phyloP scores from a whole-genome alignment of 2,113 vertebrate species.

The Phylloscopus trochiloides region DNA sequence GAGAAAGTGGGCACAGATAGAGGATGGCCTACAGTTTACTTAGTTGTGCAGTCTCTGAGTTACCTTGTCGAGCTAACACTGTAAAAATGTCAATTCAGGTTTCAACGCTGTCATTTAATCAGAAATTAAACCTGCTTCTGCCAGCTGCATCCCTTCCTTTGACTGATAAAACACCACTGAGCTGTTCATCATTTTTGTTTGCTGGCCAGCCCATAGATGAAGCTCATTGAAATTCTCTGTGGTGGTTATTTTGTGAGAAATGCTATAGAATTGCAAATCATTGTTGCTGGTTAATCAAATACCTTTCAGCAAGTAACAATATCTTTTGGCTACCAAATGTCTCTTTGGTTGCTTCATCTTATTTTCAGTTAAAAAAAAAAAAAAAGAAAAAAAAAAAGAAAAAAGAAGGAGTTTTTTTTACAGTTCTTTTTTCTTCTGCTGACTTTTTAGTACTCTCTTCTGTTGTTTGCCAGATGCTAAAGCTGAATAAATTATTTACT shows the following conservation, averaged over 20 bases:
- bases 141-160: neutral
- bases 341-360: neutral
- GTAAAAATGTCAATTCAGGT: neutral
- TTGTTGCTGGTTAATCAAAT: conserved; percentile 25
- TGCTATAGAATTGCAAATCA: conserved; percentile 25
- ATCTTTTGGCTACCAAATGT: neutral
- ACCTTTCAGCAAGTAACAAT: conserved; percentile 15
- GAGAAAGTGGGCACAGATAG: neutral
- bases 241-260: neutral
- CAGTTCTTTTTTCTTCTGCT: neutral
- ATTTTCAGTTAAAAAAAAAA: neutral
- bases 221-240: conserved; percentile 12
- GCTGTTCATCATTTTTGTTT: neutral
- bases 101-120: neutral
- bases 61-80: neutral
- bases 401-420: neutral
- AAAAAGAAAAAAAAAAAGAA: neutral
- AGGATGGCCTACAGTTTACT: neutral
- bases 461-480: neutral
- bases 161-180: neutral
- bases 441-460: neutral
- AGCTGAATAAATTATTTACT: conserved; percentile 34
- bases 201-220: neutral
- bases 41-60: neutral
- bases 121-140: conserved; percentile 23